Conservation (phyloP, 2,888 invertebrate genomes). For the Nomada goodeniana region DNA sequence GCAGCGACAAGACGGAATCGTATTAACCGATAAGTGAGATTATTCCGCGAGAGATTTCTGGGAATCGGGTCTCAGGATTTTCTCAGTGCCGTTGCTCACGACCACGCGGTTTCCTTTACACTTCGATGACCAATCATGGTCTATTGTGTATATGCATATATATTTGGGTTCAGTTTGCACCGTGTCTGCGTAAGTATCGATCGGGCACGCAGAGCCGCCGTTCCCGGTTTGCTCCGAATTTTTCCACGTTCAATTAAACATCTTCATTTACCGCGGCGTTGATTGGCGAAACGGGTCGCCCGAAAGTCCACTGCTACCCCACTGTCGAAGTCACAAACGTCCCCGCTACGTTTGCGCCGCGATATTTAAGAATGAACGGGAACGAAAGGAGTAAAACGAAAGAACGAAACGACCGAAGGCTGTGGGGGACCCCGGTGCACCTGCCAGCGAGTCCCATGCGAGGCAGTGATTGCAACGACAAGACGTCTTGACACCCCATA, state of each 20-base stretch:
- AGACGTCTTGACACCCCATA: conserved; percentile 63
- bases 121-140: not conserved
- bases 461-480: conserved; percentile 63
- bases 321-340: conserved; percentile 7
- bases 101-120: conserved; percentile 18
- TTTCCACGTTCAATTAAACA: not conserved
- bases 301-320: not conserved
- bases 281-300: not conserved
- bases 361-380: conserved; percentile 50
- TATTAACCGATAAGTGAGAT: conserved; percentile 65
- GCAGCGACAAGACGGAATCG: conserved; percentile 64
- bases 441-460: conserved; percentile 51
- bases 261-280: not conserved
- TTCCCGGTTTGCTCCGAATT: not conserved
- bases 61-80: conserved; percentile 47
- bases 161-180: not conserved
- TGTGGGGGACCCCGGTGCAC: conserved; percentile 45
- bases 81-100: conserved; percentile 9
- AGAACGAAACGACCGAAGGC: conserved; percentile 37
- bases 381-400: conserved; percentile 31
- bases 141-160: not conserved
- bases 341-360: conserved; percentile 14
- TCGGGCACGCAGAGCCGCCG: too few species aligned
- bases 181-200: not conserved
- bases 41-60: conserved; percentile 50